Conservation (phyloP, 37 sponge, comb jelly and placozoan species). For the Ianthella basta region DNA sequence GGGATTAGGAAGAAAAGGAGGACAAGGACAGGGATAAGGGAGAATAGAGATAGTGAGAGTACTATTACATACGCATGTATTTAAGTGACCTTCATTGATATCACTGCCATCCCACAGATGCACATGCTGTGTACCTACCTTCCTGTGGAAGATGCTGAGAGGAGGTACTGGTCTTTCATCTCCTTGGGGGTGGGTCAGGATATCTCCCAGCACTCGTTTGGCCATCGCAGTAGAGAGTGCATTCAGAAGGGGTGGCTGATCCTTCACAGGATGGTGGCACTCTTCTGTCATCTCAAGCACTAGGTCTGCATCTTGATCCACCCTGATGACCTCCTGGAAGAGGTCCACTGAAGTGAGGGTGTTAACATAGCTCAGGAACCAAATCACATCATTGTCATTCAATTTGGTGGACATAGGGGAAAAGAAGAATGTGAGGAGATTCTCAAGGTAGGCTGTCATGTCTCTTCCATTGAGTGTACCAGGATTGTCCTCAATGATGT, state of each 20-base stretch:
- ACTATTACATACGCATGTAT: too few relatives aligned
- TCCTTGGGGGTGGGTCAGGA: neutral
- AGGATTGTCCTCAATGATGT: neutral
- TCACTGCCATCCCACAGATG: too few relatives aligned
- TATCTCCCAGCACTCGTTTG: neutral
- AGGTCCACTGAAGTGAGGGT: neutral
- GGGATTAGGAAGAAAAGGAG: too few relatives aligned
- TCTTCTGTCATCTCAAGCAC: neutral
- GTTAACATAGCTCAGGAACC: constrained; percentile 66
- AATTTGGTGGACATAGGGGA: constrained; percentile 31
- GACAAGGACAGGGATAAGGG: too few relatives aligned
- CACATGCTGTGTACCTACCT: neutral
- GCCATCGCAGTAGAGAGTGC: neutral
- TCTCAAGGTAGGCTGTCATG: neutral
- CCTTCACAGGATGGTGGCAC: neutral
- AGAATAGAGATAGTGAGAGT: too few relatives aligned
- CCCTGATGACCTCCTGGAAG: neutral
- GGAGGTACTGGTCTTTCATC: constrained; percentile 14
- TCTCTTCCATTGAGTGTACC: neutral
- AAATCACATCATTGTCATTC: constrained; percentile 39
- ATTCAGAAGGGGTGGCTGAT: neutral
- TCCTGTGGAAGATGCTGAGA: constrained; percentile 9
- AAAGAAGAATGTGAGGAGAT: constrained; percentile 42
- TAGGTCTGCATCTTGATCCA: neutral
- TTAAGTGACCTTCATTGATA: too few relatives aligned